Evolutionary conservation across 1,140 invertebrate species (phyloP).

Genomic region (Drosophila dunni): DNA sequence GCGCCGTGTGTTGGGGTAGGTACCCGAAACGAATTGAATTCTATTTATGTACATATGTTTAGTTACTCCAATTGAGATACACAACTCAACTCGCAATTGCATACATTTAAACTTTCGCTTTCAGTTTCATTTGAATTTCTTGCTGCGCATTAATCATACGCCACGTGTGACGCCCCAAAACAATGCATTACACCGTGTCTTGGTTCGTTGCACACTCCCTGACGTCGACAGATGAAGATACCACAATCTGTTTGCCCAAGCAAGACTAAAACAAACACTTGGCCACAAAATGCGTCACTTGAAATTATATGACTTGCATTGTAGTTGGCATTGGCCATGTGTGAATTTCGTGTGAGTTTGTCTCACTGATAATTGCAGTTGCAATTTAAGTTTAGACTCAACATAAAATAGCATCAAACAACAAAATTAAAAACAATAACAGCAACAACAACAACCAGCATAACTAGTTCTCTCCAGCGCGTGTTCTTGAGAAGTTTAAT

Average conservation of each 20-base stretch:
- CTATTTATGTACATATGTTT: neutral
- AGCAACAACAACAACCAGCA: conserved; percentile 19
- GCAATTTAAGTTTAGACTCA: conserved; percentile 12
- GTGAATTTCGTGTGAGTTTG: conserved; percentile 3
- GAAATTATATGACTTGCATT: conserved; percentile 27
- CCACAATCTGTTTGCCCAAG: neutral
- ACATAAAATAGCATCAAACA: conserved; percentile 11
- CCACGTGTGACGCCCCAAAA: conserved; percentile 14
- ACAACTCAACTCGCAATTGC: conserved; percentile 6
- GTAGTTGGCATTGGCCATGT: conserved; percentile 25
- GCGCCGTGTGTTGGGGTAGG: neutral
- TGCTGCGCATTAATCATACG: conserved; percentile 28
- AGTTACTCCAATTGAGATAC: neutral
- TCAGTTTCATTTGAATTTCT: conserved; percentile 2
- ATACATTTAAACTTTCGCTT: neutral
- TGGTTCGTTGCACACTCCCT: conserved; percentile 1
- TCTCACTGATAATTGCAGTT: conserved; percentile 36
- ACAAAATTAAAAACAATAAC: neutral
- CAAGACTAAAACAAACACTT: conserved; percentile 9
- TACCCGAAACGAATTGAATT: neutral
- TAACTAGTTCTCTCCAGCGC: conserved; percentile 17
- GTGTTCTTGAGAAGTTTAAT: conserved; percentile 9
- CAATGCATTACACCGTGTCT: neutral
- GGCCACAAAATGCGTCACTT: conserved; percentile 16
- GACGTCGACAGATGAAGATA: conserved; percentile 4